Evolutionary conservation across 2,797 vertebrate genomes (phyloP).

Genomic region (Momotus momota): DNA sequence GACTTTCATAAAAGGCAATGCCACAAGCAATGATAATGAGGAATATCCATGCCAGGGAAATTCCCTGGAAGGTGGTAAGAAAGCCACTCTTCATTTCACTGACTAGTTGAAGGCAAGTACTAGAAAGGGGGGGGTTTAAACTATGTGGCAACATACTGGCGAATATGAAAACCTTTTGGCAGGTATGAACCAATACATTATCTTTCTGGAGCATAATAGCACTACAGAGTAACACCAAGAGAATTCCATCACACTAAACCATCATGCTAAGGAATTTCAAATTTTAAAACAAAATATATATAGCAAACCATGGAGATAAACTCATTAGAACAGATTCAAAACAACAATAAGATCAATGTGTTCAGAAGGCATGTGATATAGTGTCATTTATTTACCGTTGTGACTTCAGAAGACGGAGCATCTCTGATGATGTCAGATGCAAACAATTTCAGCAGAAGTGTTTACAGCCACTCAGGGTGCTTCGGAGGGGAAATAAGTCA

Average conservation of each 20-base stretch:
- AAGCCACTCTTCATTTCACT: neutral
- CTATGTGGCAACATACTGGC: neutral
- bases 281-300: neutral
- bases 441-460: neutral
- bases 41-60: neutral
- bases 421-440: neutral
- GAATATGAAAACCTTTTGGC: neutral
- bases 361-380: neutral
- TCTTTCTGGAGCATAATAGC: neutral
- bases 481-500: neutral
- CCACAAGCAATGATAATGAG: neutral
- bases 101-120: neutral
- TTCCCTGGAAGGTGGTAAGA: neutral
- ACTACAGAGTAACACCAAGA: neutral
- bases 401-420: neutral
- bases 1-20: neutral
- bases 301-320: neutral
- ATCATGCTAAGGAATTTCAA: neutral
- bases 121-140: neutral
- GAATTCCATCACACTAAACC: neutral
- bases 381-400: neutral
- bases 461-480: neutral
- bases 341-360: neutral
- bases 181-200: neutral
- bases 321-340: neutral